Conservation (phyloP, 2,888 invertebrate genomes). For the Tinea semifulvella region DNA sequence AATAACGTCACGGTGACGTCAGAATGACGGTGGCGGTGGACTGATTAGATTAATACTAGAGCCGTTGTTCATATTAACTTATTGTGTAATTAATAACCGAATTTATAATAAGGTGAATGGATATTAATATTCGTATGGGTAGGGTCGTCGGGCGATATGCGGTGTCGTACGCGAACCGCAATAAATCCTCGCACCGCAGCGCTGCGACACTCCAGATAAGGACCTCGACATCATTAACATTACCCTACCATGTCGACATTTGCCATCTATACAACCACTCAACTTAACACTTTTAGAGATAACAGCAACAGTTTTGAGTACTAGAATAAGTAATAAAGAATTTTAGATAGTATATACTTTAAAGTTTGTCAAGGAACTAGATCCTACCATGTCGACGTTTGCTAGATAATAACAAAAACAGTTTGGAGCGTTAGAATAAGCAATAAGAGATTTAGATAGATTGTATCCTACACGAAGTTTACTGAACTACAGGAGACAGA, state of each 20-base stretch:
- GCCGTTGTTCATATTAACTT: too few relatives aligned
- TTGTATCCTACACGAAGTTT: too few relatives aligned
- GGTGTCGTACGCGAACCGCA: slow-evolving; percentile 38
- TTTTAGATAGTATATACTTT: not conserved
- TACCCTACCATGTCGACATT: slow-evolving; percentile 21
- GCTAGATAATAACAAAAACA: too few relatives aligned
- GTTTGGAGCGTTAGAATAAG: too few relatives aligned
- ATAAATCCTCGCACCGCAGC: slow-evolving; percentile 35
- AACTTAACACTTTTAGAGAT: slow-evolving; percentile 3
- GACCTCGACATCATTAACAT: slow-evolving; percentile 44
- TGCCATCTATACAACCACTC: slow-evolving; percentile 6
- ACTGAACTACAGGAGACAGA: too few relatives aligned
- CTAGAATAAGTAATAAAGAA: not conserved
- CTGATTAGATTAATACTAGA: too few relatives aligned
- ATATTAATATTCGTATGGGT: slow-evolving; percentile 38
- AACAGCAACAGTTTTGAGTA: too few relatives aligned
- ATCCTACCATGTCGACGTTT: too few relatives aligned
- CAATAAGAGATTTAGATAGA: too few relatives aligned
- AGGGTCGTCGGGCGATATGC: slow-evolving; percentile 21
- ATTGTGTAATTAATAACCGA: slow-evolving; percentile 6
- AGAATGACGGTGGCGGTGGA: too few relatives aligned
- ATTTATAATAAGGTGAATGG: not conserved
- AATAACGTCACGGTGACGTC: too few relatives aligned
- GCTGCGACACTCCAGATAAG: slow-evolving; percentile 49
- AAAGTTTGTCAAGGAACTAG: too few relatives aligned